Percentiles rank a stretch among this genome's conserved stretches.
Conservation (phyloP, 2,113 vertebrate genomes). For the Sander vitreus region DNA sequence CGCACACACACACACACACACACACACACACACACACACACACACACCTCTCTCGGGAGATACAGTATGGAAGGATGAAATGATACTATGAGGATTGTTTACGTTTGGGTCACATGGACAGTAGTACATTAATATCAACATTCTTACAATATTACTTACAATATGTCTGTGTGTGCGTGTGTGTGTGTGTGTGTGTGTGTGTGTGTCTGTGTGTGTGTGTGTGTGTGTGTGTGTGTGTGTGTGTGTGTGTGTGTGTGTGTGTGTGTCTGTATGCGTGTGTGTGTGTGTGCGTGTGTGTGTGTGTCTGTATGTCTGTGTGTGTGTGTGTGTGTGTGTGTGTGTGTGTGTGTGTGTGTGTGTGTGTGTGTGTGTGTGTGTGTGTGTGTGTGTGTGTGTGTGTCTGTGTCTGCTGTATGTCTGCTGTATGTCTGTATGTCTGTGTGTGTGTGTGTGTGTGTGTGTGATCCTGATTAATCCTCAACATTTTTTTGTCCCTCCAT, state of each 20-base stretch:
- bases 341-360: background rate
- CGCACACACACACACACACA: constrained; percentile 15
- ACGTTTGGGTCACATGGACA: background rate
- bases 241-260: too few species aligned
- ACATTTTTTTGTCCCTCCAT: constrained; percentile 33
- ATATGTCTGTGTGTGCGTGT: background rate
- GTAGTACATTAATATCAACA: background rate
- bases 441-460: background rate
- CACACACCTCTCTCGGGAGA: background rate
- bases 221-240: background rate
- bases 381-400: too few species aligned
- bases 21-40: constrained; percentile 1
- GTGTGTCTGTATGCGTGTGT: background rate
- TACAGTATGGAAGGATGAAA: background rate
- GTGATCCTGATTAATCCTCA: constrained; percentile 25
- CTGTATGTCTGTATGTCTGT: background rate
- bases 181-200: too few species aligned
- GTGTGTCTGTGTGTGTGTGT: too few species aligned
- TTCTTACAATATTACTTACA: background rate
- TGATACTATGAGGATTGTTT: background rate
- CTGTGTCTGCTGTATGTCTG: background rate
- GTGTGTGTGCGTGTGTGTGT: background rate
- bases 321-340: too few species aligned
- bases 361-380: background rate
- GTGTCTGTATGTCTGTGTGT: too few species aligned